Conservation (phyloP, 1,140 invertebrate genomes). For the Brachionus plicatilis region DNA sequence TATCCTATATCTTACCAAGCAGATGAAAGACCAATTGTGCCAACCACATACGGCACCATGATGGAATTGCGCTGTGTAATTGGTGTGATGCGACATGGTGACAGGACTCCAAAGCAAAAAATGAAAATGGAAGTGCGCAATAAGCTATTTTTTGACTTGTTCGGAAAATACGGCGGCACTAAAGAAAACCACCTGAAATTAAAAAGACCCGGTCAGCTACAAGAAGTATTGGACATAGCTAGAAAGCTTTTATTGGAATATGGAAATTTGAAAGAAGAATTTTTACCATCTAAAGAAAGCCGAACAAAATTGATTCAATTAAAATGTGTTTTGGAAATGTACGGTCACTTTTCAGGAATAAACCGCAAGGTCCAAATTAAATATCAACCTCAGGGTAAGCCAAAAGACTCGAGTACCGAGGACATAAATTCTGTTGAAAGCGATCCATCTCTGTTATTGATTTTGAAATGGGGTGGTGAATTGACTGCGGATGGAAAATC, state of each 20-base stretch:
- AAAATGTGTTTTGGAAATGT: conserved; percentile 96
- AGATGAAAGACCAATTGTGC: conserved; percentile 96
- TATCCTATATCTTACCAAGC: conserved; percentile 82
- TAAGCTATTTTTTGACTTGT: conserved; percentile 97
- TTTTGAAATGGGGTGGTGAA: conserved; percentile 98
- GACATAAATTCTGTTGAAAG: conserved; percentile 48
- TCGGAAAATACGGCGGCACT: conserved; percentile 91
- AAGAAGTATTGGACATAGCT: conserved; percentile 88
- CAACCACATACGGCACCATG: conserved; percentile 98
- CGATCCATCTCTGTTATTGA: conserved; percentile 77
- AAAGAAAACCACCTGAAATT: conserved; percentile 92
- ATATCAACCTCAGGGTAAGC: conserved; percentile 89
- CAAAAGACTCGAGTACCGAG: conserved; percentile 85
- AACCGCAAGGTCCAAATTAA: conserved; percentile 99
- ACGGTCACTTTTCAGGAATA: conserved; percentile 98
- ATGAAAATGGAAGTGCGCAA: conserved; percentile 99
- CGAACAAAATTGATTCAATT: conserved; percentile 93
- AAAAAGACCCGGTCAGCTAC: conserved; percentile 83
- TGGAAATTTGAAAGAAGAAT: conserved; percentile 58
- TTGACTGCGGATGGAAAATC: conserved; percentile 86
- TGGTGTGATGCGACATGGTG: conserved; percentile 95
- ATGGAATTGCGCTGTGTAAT: conserved; percentile 98
- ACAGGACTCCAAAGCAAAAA: conserved; percentile 98
- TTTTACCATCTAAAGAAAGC: conserved; percentile 62
- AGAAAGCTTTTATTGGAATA: conserved; percentile 79